Evolutionary conservation across 92 coral and sea anemone genomes (phyloP).

Genomic region (Porites evermanni): DNA sequence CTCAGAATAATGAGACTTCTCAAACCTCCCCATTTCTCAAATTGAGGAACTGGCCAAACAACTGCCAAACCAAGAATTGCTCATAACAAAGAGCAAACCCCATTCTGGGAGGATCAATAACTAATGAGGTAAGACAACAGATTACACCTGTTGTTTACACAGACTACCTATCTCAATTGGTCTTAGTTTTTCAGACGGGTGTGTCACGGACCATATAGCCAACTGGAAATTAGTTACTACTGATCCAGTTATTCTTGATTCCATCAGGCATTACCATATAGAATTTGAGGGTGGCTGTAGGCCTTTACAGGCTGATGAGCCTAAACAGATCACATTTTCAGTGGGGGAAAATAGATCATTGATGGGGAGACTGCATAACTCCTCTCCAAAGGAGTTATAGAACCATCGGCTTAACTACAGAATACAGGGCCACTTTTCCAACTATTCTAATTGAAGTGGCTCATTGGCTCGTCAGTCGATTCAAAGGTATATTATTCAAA

Average conservation of each 20-base stretch:
- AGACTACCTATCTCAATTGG: slow-evolving; percentile 1
- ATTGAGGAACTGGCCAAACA: background rate
- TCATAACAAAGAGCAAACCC: slow-evolving; percentile 5
- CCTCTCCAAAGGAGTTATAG: slow-evolving; percentile 13
- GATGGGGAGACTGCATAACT: slow-evolving; percentile 29
- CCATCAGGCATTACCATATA: slow-evolving; percentile 31
- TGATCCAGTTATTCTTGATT: slow-evolving; percentile 57
- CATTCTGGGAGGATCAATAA: background rate
- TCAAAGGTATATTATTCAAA: too few relatives aligned
- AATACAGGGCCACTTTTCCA: too few relatives aligned
- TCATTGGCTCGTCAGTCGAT: too few relatives aligned
- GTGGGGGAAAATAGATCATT: slow-evolving; percentile 29
- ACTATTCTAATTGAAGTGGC: too few relatives aligned
- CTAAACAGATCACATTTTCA: background rate
- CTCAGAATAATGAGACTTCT: too few relatives aligned
- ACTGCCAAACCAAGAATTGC: slow-evolving; percentile 38
- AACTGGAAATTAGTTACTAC: slow-evolving; percentile 42
- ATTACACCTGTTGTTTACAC: background rate
- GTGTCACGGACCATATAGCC: slow-evolving; percentile 13
- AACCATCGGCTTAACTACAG: background rate
- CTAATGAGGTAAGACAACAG: background rate
- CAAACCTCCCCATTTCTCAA: too few relatives aligned
- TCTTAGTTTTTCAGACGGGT: slow-evolving; percentile 32
- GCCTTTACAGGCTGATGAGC: too few relatives aligned
- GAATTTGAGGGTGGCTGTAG: slow-evolving; percentile 52